Evolutionary conservation across 2,113 vertebrate species (phyloP).

Genomic region (Cryptomyrus ogoouensis): DNA sequence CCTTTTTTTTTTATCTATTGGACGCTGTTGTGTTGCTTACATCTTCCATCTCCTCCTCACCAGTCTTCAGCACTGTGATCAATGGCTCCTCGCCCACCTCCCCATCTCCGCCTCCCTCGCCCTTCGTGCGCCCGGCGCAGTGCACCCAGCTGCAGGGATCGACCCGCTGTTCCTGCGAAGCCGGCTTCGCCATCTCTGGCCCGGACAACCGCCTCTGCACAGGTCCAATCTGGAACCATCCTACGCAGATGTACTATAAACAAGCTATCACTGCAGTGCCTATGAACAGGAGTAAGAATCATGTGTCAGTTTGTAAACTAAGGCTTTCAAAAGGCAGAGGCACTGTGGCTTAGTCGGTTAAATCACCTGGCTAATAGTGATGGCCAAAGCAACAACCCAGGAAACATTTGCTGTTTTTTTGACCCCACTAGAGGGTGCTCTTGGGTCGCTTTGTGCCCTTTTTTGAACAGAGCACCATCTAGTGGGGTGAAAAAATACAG

Average conservation of each 20-base stretch:
- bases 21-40: neutral
- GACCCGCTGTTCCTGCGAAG: constrained; percentile 68
- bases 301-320: neutral
- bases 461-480: too few relatives aligned
- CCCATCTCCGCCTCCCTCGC: constrained; percentile 37
- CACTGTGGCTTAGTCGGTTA: neutral
- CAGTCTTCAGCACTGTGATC: constrained; percentile 58
- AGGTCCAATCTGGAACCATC: constrained; percentile 48
- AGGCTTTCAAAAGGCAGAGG: neutral
- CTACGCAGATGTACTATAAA: neutral
- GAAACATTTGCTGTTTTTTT: too few relatives aligned
- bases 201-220: constrained; percentile 61
- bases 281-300: neutral
- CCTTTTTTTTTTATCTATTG: neutral
- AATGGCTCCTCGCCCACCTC: constrained; percentile 42
- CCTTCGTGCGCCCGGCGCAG: constrained; percentile 63
- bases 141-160: constrained; percentile 65
- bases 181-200: constrained; percentile 67
- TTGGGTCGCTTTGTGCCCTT: too few relatives aligned
- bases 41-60: neutral
- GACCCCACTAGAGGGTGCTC: too few relatives aligned
- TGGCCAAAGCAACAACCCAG: too few relatives aligned
- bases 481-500: too few relatives aligned
- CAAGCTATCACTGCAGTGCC: neutral
- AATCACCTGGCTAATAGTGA: neutral